phyloP scores from a whole-genome alignment of 2,797 vertebrate species.

The Chaetophractus vellerosus region DNA sequence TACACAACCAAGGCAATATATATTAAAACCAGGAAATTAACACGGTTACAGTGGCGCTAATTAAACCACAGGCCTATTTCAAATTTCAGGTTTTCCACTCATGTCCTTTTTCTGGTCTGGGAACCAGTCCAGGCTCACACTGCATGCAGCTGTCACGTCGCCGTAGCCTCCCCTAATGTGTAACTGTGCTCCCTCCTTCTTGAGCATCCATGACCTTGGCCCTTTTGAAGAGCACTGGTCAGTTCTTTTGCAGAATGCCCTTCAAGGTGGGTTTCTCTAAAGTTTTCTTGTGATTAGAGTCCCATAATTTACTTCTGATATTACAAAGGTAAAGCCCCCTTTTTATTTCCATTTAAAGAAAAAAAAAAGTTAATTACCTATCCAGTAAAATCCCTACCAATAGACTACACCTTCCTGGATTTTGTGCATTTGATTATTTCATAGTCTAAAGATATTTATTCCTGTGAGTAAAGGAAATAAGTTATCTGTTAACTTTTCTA shows the following conservation, averaged over 20 bases:
- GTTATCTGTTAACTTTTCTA: not conserved
- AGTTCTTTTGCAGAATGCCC: not conserved
- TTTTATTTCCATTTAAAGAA: slow-evolving; percentile 16
- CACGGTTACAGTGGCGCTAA: not conserved
- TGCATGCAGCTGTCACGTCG: not conserved
- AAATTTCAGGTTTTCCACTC: not conserved
- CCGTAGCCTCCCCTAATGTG: not conserved
- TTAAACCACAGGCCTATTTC: not conserved
- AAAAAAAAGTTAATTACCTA: slow-evolving; percentile 28
- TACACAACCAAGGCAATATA: not conserved
- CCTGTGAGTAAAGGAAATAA: not conserved
- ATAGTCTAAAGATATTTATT: not conserved
- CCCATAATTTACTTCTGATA: not conserved
- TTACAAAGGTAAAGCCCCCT: not conserved
- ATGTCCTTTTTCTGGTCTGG: not conserved
- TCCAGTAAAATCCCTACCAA: slow-evolving; percentile 11
- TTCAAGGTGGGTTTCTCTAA: not conserved
- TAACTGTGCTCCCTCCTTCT: too few relatives aligned
- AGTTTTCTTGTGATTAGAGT: not conserved
- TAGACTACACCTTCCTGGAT: slow-evolving; percentile 1
- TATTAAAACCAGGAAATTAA: not conserved
- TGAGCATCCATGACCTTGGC: not conserved
- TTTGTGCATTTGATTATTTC: slow-evolving; percentile 27
- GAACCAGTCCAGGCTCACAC: not conserved
- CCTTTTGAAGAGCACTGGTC: not conserved